A percentile compares a stretch with the other conserved stretches of the same genome.
phyloP scores from a whole-genome alignment of 1,140 invertebrate species.

The Hesperophylax magnus region DNA sequence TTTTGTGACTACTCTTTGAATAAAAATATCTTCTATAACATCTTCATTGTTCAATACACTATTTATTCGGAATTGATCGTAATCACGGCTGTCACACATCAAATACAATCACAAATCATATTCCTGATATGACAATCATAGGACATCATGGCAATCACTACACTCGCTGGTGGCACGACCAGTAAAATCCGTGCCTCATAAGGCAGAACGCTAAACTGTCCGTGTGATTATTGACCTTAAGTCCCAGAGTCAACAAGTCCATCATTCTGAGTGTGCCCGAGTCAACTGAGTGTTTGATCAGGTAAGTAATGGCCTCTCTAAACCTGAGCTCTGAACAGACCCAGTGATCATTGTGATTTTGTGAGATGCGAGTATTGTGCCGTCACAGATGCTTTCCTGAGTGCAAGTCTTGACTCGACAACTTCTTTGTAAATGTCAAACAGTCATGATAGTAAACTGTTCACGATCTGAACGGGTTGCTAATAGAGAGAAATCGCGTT shows the following conservation, averaged over 20 bases:
- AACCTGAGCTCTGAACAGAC: too few species aligned
- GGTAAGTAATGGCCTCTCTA: constrained; percentile 24
- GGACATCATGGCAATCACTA: background rate
- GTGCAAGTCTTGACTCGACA: background rate
- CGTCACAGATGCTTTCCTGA: background rate
- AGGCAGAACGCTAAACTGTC: background rate
- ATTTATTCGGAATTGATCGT: too few species aligned
- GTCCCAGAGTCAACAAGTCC: constrained; percentile 19
- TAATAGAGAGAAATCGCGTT: too few species aligned
- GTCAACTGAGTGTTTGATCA: constrained; percentile 20
- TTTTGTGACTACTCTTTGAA: too few species aligned
- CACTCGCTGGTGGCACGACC: background rate
- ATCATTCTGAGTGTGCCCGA: background rate
- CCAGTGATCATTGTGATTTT: too few species aligned
- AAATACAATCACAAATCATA: too few species aligned
- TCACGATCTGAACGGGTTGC: background rate
- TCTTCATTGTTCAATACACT: too few species aligned
- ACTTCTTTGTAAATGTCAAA: constrained; percentile 16
- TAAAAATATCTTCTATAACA: too few species aligned
- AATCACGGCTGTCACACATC: too few species aligned
- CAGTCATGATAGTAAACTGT: background rate
- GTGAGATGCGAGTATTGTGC: background rate
- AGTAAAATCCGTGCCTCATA: background rate
- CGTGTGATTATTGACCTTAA: constrained; percentile 14
- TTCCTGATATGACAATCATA: too few species aligned